Conservation (phyloP, 30 jellyfish, hydroid and myxozoan species). For the Pelagia noctiluca region DNA sequence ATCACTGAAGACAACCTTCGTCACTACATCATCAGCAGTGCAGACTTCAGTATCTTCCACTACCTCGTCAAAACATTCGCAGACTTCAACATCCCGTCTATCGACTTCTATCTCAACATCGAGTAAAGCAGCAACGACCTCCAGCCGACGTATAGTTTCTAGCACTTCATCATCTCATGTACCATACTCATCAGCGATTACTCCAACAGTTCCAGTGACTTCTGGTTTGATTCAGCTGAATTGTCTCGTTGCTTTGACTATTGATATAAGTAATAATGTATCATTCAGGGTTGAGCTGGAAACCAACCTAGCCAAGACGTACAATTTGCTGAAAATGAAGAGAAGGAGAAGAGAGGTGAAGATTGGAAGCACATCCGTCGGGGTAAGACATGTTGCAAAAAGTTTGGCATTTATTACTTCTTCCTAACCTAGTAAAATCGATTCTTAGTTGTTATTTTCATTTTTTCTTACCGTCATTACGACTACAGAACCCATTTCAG, state of each 20-base stretch:
- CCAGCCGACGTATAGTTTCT: neutral
- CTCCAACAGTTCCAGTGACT: neutral
- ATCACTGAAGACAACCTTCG: neutral
- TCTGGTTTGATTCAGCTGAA: neutral
- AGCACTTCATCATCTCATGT: neutral
- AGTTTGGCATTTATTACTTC: no score
- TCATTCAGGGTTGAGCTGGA: no score
- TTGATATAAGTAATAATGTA: neutral
- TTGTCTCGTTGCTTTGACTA: neutral
- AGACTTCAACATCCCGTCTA: neutral
- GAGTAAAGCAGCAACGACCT: neutral
- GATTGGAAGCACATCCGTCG: conserved; percentile 38
- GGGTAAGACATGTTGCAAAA: no score
- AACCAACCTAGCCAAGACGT: conserved; percentile 42
- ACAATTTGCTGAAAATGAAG: neutral
- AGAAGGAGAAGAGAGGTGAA: conserved; percentile 63
- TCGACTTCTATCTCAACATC: conserved; percentile 2
- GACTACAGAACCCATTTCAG: no score
- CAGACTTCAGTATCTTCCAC: neutral
- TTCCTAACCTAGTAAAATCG: no score
- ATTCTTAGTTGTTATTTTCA: no score
- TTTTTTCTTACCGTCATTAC: no score
- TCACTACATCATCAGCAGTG: neutral
- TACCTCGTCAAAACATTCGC: neutral
- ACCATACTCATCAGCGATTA: neutral